Evolutionary conservation across 2,888 invertebrate species (phyloP), one percentile per base, ranked within the genome.

Genomic region (Eurytoma californica): DNA sequence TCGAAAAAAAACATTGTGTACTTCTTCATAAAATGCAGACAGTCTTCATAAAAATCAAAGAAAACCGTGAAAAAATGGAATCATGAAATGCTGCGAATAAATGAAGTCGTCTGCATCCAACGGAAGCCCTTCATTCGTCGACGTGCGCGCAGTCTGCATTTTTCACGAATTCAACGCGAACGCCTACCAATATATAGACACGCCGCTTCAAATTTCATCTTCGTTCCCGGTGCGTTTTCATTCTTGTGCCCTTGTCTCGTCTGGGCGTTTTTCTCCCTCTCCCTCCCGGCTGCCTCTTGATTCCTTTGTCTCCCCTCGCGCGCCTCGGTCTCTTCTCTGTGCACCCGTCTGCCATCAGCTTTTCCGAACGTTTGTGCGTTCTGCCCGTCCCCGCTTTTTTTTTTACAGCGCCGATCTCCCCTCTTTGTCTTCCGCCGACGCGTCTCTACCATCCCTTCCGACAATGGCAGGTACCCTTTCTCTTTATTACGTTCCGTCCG

Each of bases 291-390:
- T 20, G 18, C 18, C 69, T 69, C 69, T 69, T 58, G 55, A 55
- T 69, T 57, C 18, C 70, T 70, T 60, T 70, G 47, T 70, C 70
- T 70, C 49, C 20, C 12, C 18, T 16, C 24, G 28, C 66, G n/a
- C 47, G 5, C 1, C 18, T 12, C 47, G n/a, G n/a, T 47, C 7
- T 4, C 18, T 18, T 47, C 58, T 58, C 7, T 24, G 9, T 14
- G 60, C 14, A 12, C 28, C 16, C 67, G 28, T 30, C 63, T 63
- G 3, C 58, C 70, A 49, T 51, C 39, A 47, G 57, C 73, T 65
- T 73, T 65, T 65, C 55, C 65, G 55, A 55, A 65, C 39, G 63
- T 65, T 47, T 65, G 18, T 65, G 24, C n/a, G 20, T 18, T 24
- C 39, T n/a, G 24, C 61, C 68, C n/a, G 18, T 47, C 39, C 12